Evolutionary conservation across 2,888 invertebrate genomes (phyloP).

Genomic region (Pilophorus perplexus): DNA sequence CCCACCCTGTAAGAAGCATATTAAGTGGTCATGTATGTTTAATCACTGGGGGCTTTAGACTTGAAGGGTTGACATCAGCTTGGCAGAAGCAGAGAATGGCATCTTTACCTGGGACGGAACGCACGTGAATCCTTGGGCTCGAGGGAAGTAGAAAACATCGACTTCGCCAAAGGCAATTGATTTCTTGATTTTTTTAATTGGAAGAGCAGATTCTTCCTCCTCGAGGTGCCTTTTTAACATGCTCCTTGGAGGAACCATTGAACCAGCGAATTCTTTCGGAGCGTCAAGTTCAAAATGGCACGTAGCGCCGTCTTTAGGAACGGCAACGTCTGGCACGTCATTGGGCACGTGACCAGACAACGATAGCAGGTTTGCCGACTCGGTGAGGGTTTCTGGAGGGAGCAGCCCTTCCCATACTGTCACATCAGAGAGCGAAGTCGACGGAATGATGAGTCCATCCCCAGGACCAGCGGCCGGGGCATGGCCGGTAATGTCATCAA

Average conservation of each 20-base stretch:
- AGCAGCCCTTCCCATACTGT: neutral
- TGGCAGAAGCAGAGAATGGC: slow-evolving; percentile 1
- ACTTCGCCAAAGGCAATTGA: slow-evolving; percentile 87
- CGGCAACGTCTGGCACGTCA: too few relatives aligned
- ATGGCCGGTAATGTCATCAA: too few relatives aligned
- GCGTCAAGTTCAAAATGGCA: neutral
- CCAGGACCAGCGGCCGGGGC: slow-evolving; percentile 1
- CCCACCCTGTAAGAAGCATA: slow-evolving; percentile 64
- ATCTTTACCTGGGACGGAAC: slow-evolving; percentile 69
- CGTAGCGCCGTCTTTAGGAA: neutral
- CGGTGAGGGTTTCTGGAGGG: too few relatives aligned
- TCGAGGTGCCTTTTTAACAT: slow-evolving; percentile 25
- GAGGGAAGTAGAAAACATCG: slow-evolving; percentile 91
- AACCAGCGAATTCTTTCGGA: neutral
- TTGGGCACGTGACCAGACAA: too few relatives aligned
- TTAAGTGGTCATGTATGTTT: too few relatives aligned
- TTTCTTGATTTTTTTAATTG: slow-evolving; percentile 64
- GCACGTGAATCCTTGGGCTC: slow-evolving; percentile 88
- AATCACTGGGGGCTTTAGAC: too few relatives aligned
- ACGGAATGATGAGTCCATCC: neutral
- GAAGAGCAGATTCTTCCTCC: slow-evolving; percentile 13
- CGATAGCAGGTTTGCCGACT: neutral
- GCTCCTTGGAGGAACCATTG: neutral
- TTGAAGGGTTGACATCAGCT: too few relatives aligned
- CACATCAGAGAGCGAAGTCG: neutral